A percentile compares a stretch with the other conserved stretches of the same genome.
Evolutionary conservation across 2,888 invertebrate genomes (phyloP).

Genomic region (Vesta saturnalis): DNA sequence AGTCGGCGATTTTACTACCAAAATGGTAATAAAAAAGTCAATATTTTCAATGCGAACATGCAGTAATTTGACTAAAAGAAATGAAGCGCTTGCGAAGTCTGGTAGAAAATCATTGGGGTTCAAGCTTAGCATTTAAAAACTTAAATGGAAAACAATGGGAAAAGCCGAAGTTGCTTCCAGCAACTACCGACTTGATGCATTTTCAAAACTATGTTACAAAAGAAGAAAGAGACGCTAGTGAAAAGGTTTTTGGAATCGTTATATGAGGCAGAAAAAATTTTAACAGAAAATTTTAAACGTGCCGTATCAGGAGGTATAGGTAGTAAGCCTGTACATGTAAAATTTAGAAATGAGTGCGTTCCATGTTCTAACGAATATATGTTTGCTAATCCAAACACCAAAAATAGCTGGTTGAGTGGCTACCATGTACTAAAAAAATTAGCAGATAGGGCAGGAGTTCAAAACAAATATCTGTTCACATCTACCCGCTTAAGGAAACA

Average conservation of each 20-base stretch:
- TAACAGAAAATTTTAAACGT: slow-evolving; percentile 40
- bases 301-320: slow-evolving; percentile 43
- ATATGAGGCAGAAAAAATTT: slow-evolving; percentile 33
- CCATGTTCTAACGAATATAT: slow-evolving; percentile 41
- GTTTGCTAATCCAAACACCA: too few relatives aligned
- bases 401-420: too few relatives aligned
- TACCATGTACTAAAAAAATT: slow-evolving; percentile 41
- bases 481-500: too few relatives aligned
- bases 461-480: too few relatives aligned
- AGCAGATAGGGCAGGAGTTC: slow-evolving; percentile 38
- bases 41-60: slow-evolving; percentile 12
- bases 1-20: slow-evolving; percentile 37
- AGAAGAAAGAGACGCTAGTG: too few relatives aligned
- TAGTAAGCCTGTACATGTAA: slow-evolving; percentile 36
- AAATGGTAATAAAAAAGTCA: slow-evolving; percentile 38
- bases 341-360: slow-evolving; percentile 33
- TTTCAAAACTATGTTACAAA: too few relatives aligned
- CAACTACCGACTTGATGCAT: too few relatives aligned
- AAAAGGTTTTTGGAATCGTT: slow-evolving; percentile 28
- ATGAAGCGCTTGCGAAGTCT: slow-evolving; percentile 20
- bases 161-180: too few relatives aligned
- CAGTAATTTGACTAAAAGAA: slow-evolving; percentile 31
- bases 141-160: too few relatives aligned
- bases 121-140: slow-evolving; percentile 26
- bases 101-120: slow-evolving; percentile 27